Conservation (phyloP, 53 echinoderm and acorn worm genomes). For the Temnopleurus reevesii region DNA sequence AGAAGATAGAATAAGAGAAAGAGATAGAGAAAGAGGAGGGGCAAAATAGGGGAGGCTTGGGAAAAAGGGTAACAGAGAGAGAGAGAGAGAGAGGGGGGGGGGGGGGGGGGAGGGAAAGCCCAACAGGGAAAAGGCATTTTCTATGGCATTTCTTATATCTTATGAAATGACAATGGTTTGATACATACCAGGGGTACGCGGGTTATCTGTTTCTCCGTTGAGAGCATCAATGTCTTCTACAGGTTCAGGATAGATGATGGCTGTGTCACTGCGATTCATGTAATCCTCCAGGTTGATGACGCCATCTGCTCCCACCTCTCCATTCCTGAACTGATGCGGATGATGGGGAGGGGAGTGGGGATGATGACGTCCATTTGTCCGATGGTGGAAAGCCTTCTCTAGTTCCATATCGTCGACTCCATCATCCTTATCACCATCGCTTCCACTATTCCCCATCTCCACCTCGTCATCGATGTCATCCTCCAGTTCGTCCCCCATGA, state of each 20-base stretch:
- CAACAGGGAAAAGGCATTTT: no score
- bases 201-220: slow-evolving; percentile 57
- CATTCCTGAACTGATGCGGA: slow-evolving; percentile 59
- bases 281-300: slow-evolving; percentile 84
- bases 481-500: slow-evolving; percentile 70
- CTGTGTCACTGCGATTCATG: slow-evolving; percentile 81
- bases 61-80: no score
- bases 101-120: no score
- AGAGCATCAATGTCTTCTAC: slow-evolving; percentile 78
- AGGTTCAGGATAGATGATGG: slow-evolving; percentile 86
- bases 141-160: no score
- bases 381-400: slow-evolving; percentile 53
- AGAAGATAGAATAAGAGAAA: no score
- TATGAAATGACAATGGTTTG: no score
- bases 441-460: not conserved
- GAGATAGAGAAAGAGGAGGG: no score
- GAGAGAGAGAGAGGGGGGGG: no score
- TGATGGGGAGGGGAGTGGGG: not conserved
- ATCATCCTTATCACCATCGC: slow-evolving; percentile 42
- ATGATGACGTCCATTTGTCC: slow-evolving; percentile 50
- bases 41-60: no score
- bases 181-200: slow-evolving; percentile 26
- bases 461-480: not conserved
- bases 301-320: slow-evolving; percentile 68
- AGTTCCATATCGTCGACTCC: slow-evolving; percentile 35